Conservation (phyloP, 2,113 vertebrate species). For the Oceanites oceanicus region DNA sequence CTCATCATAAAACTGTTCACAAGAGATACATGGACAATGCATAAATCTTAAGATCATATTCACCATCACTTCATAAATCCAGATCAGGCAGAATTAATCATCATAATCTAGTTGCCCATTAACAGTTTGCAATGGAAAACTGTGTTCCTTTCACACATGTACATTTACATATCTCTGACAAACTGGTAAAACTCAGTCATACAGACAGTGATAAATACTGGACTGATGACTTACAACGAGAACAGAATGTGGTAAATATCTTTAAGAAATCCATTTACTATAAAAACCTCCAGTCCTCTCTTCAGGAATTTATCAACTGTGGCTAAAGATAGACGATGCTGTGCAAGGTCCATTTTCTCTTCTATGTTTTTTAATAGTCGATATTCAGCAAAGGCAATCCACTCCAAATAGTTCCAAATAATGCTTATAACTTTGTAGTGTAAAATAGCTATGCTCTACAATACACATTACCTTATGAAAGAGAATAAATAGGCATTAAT, state of each 20-base stretch:
- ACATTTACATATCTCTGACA: background rate
- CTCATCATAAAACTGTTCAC: slow-evolving; percentile 42
- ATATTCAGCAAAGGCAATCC: background rate
- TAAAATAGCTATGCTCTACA: background rate
- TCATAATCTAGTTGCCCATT: slow-evolving; percentile 1
- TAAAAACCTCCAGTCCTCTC: background rate
- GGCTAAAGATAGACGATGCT: background rate
- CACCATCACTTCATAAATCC: slow-evolving; percentile 42
- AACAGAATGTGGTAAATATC: background rate
- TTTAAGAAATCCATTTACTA: background rate
- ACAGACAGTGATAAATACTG: background rate
- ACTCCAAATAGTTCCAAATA: background rate
- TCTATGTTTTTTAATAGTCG: background rate
- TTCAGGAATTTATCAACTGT: background rate
- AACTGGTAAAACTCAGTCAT: background rate
- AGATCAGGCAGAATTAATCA: slow-evolving; percentile 32
- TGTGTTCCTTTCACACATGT: background rate
- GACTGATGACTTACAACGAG: background rate
- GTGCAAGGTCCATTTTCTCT: background rate
- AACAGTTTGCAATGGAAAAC: background rate
- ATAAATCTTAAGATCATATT: slow-evolving; percentile 43
- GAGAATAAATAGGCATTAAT: background rate
- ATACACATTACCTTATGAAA: background rate
- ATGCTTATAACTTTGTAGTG: background rate
- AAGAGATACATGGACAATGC: background rate